Base-by-base conservation (phyloP, 2,797 vertebrate genomes). In the Argya squamiceps region DNA sequence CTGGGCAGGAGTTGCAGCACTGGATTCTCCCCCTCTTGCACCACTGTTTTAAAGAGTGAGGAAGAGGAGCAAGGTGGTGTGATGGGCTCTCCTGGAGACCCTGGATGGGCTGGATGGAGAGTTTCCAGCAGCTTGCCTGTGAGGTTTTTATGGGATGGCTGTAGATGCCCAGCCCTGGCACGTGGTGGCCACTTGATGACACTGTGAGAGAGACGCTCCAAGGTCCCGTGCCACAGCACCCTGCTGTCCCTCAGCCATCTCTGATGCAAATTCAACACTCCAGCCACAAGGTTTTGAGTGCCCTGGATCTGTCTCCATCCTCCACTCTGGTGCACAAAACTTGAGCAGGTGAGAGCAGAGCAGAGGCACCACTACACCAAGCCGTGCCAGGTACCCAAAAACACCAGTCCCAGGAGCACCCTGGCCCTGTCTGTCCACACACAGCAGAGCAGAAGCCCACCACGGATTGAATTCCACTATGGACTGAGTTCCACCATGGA, bases 401-500 rank as follows among this genome's bases (percentile, higher is more conserved):
- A 27, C 4, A 49, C 22, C 55, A 30, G 8, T 19, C 11, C 18
- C 34, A 44, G 74, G 6, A 93, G 10, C 65, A 68, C 27, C 44
- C 3, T 3, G 44, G 65, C 65, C 53, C 41, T 36, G 12, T 24
- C 9, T 36, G 39, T 5, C 36, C 32, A 15, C 0, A 2, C 32
- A 36, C 52, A 49, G 60, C 80, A 56, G 29, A 62, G 53, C 17
- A 67, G 47, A 30, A 86, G 24, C 58, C 50, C 37, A 62, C 32
- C 15, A 23, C 0, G 7, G 32, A 49, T 0, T 55, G 43, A 7
- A 6, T 0, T 41, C 24, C 22, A 37, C 36, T 24, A 39, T 15
- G 2, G 18, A 43, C 6, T 44, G 43, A 44, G 19, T 44, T 20
- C 43, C 43, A 44, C 43, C 43, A 44, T 44, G 43, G 43, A 44